Conservation (phyloP, 2,797 vertebrate species). For the Syngnathus rostellatus region DNA sequence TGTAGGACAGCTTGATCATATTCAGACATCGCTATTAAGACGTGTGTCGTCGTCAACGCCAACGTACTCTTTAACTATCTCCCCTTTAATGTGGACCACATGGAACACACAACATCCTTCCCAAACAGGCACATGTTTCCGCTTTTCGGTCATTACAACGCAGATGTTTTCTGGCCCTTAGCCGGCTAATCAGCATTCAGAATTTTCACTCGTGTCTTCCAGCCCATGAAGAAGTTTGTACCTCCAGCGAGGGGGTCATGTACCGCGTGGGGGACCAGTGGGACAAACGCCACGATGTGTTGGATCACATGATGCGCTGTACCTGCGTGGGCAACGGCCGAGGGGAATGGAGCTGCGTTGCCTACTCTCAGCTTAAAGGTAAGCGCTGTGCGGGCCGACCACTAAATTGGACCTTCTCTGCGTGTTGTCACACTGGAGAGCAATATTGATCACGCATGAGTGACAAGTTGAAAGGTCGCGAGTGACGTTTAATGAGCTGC, state of each 20-base stretch:
- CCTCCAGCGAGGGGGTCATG: constrained; percentile 87
- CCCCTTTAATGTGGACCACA: background rate
- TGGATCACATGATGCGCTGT: constrained; percentile 97
- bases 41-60: background rate
- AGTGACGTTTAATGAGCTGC: constrained; percentile 21
- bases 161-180: background rate
- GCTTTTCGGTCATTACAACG: background rate
- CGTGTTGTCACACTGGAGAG: constrained; percentile 11
- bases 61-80: background rate
- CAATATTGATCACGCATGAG: constrained; percentile 19
- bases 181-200: background rate
- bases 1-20: no score
- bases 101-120: background rate
- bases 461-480: constrained; percentile 41
- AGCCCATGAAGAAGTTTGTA: constrained; percentile 96
- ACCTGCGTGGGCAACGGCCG: constrained; percentile 92
- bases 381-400: constrained; percentile 7
- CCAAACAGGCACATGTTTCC: background rate
- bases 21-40: background rate
- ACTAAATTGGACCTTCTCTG: background rate
- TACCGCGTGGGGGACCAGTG: constrained; percentile 95
- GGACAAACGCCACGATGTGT: constrained; percentile 89
- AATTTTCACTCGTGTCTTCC: constrained; percentile 3
- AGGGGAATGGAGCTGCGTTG: constrained; percentile 93
- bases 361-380: constrained; percentile 96